A percentile compares a stretch with the other conserved stretches of the same genome.
phyloP scores from a whole-genome alignment of 2,888 invertebrate genomes.

The Craniophora ligustri region DNA sequence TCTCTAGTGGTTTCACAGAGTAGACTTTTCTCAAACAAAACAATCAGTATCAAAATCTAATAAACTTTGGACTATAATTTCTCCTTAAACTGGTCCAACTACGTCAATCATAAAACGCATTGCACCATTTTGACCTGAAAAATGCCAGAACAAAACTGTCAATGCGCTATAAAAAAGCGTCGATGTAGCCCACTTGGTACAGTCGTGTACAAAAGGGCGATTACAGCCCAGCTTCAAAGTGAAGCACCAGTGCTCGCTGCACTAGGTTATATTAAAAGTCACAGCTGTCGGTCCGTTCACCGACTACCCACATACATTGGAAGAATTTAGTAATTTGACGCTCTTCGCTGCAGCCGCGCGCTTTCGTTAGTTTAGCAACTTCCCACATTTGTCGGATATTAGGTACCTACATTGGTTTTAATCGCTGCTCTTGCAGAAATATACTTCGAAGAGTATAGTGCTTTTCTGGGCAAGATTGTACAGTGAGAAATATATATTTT shows the following conservation, averaged over 20 bases:
- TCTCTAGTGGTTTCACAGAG: too few relatives aligned
- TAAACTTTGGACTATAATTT: background rate
- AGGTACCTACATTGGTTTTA: conserved; percentile 11
- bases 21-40: too few relatives aligned
- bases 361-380: conserved; percentile 6
- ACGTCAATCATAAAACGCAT: background rate
- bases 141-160: background rate
- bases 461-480: background rate
- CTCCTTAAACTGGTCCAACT: background rate
- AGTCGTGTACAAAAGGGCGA: conserved; percentile 7
- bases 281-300: conserved; percentile 41
- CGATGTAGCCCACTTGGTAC: background rate
- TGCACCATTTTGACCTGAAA: background rate
- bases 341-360: background rate
- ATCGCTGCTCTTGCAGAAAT: background rate
- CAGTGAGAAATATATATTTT: too few relatives aligned
- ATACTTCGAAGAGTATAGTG: background rate
- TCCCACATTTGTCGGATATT: conserved; percentile 9
- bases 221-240: conserved; percentile 17
- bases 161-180: conserved; percentile 16
- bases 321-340: conserved; percentile 31
- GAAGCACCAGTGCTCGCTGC: conserved; percentile 12
- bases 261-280: conserved; percentile 52
- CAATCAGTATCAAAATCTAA: too few relatives aligned
- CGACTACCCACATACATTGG: conserved; percentile 18